Conservation (phyloP, 1,140 invertebrate genomes). For the Tyrophagus putrescentiae region DNA sequence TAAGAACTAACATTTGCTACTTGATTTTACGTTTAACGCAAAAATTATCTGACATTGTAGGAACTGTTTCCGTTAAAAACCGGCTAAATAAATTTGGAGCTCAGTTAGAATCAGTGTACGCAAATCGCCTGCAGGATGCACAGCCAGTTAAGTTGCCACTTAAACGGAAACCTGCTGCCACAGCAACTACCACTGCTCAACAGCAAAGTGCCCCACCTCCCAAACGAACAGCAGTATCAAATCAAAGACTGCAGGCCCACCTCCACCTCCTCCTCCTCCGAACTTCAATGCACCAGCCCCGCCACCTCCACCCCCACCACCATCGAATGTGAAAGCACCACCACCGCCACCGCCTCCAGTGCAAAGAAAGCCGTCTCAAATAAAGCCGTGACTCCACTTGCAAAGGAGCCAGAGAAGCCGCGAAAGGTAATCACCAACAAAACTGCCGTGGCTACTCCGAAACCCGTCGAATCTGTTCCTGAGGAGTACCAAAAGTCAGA, state of each 20-base stretch:
- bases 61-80: slow-evolving; percentile 17
- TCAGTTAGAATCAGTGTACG: slow-evolving; percentile 6
- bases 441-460: not conserved
- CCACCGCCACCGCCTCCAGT: slow-evolving; percentile 3
- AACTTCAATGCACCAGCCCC: not conserved
- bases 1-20: not conserved
- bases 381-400: not conserved
- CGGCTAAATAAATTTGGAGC: slow-evolving; percentile 16
- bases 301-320: not conserved
- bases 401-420: not conserved
- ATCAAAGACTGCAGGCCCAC: not conserved
- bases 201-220: not conserved
- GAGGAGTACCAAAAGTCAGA: not conserved
- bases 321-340: not conserved
- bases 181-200: not conserved
- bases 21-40: not conserved
- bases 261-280: not conserved
- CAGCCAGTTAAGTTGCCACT: not conserved
- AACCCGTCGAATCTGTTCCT: not conserved
- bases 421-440: slow-evolving; percentile 1
- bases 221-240: not conserved
- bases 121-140: not conserved
- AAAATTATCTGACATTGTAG: slow-evolving; percentile 12
- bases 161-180: not conserved
- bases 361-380: not conserved